Base-by-base conservation (phyloP, 2,797 vertebrate genomes). In the Cheirogaleus major region DNA sequence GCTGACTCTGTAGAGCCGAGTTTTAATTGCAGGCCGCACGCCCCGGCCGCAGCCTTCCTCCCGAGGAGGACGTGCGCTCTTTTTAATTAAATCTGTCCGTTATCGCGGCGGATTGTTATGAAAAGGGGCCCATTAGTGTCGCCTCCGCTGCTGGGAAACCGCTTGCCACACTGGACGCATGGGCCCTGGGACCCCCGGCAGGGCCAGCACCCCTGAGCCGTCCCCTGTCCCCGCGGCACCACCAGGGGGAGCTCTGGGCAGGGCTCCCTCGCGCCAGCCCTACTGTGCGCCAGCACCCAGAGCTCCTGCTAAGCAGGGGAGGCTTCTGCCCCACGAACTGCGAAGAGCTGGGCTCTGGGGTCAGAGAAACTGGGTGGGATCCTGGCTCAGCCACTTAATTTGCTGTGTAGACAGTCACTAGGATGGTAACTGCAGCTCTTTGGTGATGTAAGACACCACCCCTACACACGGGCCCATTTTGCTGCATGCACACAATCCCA, bases 51-150 rank as follows among this genome's bases (percentile, higher is more conserved):
- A 7, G 93, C 94, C 20, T 1, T 84, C 73, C 70, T 20, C 88
- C 84, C 57, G 48, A 80, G 57, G 59, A 85, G 84, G 65, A 61
- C 11, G 2, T 2, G 76, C 18, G 70, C 43, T 55, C 96, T 95
- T 97, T 96, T 97, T 98, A 98, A 98, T 98, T 98, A 97, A 97
- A 97, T 93, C 95, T 98, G 97, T 96, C 97, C 80, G 97, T 95
- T 96, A 96, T 98, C 94, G 13, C 32, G 0, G 83, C 7, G 7
- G 48, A 86, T 95, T 70, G 67, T 90, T 90, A 91, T 50, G 91
- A 93, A 95, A 89, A 67, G 95, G 69, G 70, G 63, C 87, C 93
- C 95, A 41, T 95, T 85, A 94, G 91, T 43, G 0, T 70, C 1
- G 1, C 1, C 4, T 55, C 9, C 6, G 93, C 96, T 92, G 95